Percentiles rank a stretch among this genome's conserved stretches.
phyloP scores from a whole-genome alignment of 2,113 vertebrate genomes.

The Brachyhypopomus gauderio region DNA sequence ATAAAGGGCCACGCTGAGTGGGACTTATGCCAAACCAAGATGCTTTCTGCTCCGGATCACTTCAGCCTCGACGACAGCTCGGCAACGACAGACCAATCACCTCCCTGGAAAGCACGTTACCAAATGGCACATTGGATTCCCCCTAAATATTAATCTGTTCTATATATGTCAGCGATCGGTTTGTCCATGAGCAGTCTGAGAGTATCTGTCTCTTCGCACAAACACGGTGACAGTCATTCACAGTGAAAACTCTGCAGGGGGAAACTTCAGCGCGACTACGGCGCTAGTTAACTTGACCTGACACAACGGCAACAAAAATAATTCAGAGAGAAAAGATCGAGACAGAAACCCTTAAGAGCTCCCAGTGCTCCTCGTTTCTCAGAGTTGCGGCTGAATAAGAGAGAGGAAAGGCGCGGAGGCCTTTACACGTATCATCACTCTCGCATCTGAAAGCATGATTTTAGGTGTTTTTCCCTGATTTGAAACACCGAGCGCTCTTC shows the following conservation, averaged over 20 bases:
- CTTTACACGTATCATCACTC: not conserved
- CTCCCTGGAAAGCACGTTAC: conserved; percentile 9
- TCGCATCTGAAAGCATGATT: not conserved
- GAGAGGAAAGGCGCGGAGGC: not conserved
- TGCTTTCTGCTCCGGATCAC: conserved; percentile 43
- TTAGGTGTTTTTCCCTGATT: not conserved
- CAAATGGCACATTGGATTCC: conserved; percentile 18
- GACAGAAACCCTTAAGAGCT: conserved; percentile 20
- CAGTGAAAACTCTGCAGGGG: conserved; percentile 21
- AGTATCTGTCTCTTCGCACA: conserved; percentile 15
- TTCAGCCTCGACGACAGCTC: conserved; percentile 43
- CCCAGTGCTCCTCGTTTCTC: not conserved
- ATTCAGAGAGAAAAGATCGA: conserved; percentile 39
- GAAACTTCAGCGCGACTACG: conserved; percentile 38
- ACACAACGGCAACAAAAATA: conserved; percentile 42
- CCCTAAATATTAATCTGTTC: conserved; percentile 30
- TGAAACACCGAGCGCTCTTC: not conserved
- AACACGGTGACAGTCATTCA: conserved; percentile 40
- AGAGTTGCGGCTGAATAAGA: not conserved
- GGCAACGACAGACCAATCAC: conserved; percentile 10
- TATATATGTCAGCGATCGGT: conserved; percentile 35
- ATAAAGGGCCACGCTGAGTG: conserved; percentile 29
- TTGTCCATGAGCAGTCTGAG: conserved; percentile 29
- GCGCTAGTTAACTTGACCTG: conserved; percentile 45
- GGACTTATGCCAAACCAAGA: conserved; percentile 39